Evolutionary conservation across 2,113 vertebrate species (phyloP).

Genomic region (Tetraodon nigroviridis): DNA sequence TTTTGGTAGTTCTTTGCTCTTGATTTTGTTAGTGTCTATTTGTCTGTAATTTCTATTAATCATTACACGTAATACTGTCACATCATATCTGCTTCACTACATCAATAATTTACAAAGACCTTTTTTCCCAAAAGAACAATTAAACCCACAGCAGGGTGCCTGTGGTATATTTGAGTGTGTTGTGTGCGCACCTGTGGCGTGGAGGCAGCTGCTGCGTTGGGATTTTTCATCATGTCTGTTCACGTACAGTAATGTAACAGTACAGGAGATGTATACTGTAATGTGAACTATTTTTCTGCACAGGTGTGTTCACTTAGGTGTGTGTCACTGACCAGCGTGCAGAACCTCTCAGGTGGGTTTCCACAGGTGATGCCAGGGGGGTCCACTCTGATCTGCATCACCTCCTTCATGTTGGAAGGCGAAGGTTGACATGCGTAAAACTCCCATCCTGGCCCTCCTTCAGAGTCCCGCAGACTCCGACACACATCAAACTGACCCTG

Average conservation of each 20-base stretch:
- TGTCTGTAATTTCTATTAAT: too few species aligned
- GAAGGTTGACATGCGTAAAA: slow-evolving; percentile 89
- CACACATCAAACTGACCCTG: slow-evolving; percentile 81
- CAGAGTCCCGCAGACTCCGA: slow-evolving; percentile 81
- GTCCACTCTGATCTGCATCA: slow-evolving; percentile 88
- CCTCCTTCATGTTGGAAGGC: slow-evolving; percentile 84
- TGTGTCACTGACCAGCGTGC: slow-evolving; percentile 84
- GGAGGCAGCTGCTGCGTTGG: too few species aligned
- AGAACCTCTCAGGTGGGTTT: slow-evolving; percentile 91
- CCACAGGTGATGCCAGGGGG: slow-evolving; percentile 91
- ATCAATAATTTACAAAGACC: slow-evolving; percentile 50
- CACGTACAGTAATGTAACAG: background rate
- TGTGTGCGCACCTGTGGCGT: background rate
- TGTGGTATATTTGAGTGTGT: background rate
- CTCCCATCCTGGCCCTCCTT: slow-evolving; percentile 84
- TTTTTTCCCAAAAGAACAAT: slow-evolving; percentile 50
- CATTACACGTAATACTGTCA: background rate
- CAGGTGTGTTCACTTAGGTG: slow-evolving; percentile 3
- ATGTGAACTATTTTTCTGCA: background rate
- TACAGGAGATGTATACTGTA: too few species aligned
- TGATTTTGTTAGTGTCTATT: too few species aligned
- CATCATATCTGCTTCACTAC: too few species aligned
- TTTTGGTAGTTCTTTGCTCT: too few species aligned
- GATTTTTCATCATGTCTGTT: background rate
- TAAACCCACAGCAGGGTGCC: slow-evolving; percentile 29